Percentiles rank a stretch among this genome's conserved stretches.
These are phyloP conservation scores for Hypocryptadius cinnamomeus DNA, from an alignment of 2,113 vertebrate genomes.

Conservation along the genomic window DNA sequence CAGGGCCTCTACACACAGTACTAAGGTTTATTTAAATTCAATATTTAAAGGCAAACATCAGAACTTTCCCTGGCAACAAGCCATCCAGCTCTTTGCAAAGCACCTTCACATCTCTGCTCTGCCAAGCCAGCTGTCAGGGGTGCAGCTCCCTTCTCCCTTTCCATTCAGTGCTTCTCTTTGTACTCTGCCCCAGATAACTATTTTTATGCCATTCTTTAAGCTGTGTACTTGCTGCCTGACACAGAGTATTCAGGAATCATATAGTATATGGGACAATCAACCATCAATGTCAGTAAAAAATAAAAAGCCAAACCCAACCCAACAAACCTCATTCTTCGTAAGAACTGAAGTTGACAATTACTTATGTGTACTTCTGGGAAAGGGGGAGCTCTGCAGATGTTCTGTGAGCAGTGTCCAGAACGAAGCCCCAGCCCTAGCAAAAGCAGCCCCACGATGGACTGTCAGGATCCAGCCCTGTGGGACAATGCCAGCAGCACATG, in stretches of 20 bases:
- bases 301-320: neutral
- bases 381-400: neutral
- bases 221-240: neutral
- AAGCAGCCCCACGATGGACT: neutral
- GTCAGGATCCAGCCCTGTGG: neutral
- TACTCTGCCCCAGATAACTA: conserved; percentile 34
- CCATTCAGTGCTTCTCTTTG: neutral
- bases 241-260: neutral
- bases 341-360: neutral
- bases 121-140: neutral
- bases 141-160: neutral
- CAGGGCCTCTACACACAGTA: neutral
- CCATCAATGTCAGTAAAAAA: neutral
- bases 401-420: neutral
- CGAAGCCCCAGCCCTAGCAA: neutral
- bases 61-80: neutral
- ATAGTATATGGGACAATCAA: neutral
- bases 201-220: neutral
- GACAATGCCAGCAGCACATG: neutral
- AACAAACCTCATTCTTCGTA: neutral
- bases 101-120: neutral
- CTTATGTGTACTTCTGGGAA: neutral
- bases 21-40: neutral
- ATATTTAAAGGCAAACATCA: neutral
- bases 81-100: neutral